phyloP scores from a whole-genome alignment of 2,797 vertebrate genomes.

The Cynodonichthys magdalenae region DNA sequence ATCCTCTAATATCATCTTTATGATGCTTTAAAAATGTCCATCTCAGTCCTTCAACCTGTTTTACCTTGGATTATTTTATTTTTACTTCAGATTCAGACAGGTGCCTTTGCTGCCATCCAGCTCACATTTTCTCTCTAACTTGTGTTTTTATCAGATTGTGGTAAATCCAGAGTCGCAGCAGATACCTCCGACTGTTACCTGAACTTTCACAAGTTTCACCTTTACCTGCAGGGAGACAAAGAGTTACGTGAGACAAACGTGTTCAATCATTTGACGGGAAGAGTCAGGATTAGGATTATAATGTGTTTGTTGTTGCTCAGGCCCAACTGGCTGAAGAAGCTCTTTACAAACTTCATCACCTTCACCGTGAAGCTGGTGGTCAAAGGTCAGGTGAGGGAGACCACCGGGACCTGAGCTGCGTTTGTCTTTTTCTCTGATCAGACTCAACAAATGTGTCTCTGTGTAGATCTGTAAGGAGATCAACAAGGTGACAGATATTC shows the following conservation, averaged over 20 bases:
- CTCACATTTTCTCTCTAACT: background rate
- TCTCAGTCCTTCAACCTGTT: no score
- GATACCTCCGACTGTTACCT: conserved; percentile 85
- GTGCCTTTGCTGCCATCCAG: background rate
- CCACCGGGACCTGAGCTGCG: no score
- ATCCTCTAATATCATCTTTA: no score
- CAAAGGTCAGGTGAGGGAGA: conserved; percentile 85
- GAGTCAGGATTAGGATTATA: background rate
- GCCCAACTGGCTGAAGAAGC: conserved; percentile 86
- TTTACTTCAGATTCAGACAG: no score
- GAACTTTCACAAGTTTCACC: conserved; percentile 83
- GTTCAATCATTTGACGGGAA: background rate
- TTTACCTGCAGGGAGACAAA: conserved; percentile 86
- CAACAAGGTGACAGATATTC: conserved; percentile 81
- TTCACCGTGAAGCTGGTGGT: conserved; percentile 88
- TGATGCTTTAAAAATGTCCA: no score
- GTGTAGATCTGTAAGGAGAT: conserved; percentile 91
- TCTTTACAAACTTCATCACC: conserved; percentile 89
- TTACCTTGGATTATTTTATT: no score
- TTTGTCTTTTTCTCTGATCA: background rate
- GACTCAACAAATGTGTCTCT: conserved; percentile 13
- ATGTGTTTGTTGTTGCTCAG: conserved; percentile 61
- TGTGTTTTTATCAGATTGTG: conserved; percentile 76
- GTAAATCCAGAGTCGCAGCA: conserved; percentile 76
- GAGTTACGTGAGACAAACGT: conserved; percentile 67